Conservation (phyloP, 2,797 vertebrate species). For the Pantherophis alleghaniensis region DNA sequence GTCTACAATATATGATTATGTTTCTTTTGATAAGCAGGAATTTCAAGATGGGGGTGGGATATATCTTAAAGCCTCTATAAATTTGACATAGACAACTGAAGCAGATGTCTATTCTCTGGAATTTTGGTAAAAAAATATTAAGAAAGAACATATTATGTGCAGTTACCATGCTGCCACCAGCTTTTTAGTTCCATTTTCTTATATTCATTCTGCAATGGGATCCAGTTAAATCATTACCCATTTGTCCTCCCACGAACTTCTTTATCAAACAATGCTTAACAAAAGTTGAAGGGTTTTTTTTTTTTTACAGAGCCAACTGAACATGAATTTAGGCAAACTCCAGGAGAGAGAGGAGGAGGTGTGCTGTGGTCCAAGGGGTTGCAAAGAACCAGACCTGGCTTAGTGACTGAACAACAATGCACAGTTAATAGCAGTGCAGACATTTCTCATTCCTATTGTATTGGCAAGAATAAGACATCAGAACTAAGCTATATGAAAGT, state of each 20-base stretch:
- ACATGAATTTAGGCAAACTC: background rate
- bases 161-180: too few relatives aligned
- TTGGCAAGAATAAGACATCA: background rate
- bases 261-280: too few relatives aligned
- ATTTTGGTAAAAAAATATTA: too few relatives aligned
- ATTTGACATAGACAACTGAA: background rate
- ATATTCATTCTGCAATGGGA: too few relatives aligned
- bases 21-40: slow-evolving; percentile 14
- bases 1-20: background rate
- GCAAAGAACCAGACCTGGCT: background rate
- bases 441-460: background rate
- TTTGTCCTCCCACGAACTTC: too few relatives aligned
- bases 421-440: background rate
- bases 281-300: too few relatives aligned
- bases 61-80: background rate
- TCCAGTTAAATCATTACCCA: too few relatives aligned
- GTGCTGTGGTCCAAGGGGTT: background rate
- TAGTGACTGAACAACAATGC: background rate
- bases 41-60: background rate
- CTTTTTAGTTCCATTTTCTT: too few relatives aligned
- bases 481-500: background rate
- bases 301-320: too few relatives aligned
- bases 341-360: background rate
- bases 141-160: too few relatives aligned
- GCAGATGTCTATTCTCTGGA: background rate